A percentile compares a stretch with the other conserved stretches of the same genome.
These are phyloP conservation scores for Phrynocephalus versicolor DNA, from an alignment of 2,113 vertebrate species.

Conservation along the genomic window DNA sequence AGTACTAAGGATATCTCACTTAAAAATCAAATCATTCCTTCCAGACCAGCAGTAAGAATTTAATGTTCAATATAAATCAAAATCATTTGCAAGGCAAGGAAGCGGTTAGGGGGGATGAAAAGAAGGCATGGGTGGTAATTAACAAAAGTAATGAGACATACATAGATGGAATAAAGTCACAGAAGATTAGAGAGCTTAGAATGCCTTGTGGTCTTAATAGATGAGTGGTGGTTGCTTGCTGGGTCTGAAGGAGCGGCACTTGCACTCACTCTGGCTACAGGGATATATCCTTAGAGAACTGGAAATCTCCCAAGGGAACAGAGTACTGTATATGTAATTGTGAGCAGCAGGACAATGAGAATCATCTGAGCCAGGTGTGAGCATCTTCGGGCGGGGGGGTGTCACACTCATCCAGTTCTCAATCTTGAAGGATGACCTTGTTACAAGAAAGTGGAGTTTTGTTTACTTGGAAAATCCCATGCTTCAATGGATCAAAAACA, in stretches of 20 bases:
- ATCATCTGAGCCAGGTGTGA: background rate
- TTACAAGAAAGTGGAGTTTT: too few relatives aligned
- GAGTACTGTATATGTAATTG: background rate
- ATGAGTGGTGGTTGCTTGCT: background rate
- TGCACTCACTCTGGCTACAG: background rate
- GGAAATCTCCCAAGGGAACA: background rate
- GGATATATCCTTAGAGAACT: background rate
- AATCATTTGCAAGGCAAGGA: background rate
- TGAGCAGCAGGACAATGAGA: background rate
- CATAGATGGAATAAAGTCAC: background rate
- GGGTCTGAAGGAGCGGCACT: background rate
- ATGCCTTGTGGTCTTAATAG: background rate
- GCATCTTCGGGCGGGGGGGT: too few relatives aligned
- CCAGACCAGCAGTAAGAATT: background rate
- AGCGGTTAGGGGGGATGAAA: background rate
- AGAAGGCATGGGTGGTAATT: background rate
- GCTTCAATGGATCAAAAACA: too few relatives aligned
- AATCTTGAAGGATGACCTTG: too few relatives aligned
- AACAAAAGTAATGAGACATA: background rate
- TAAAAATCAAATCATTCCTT: background rate
- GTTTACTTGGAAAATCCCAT: too few relatives aligned
- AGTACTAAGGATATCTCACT: background rate
- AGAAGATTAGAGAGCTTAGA: background rate
- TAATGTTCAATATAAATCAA: background rate
- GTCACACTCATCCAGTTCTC: too few relatives aligned